Base-by-base conservation (phyloP, 2,888 invertebrate species). In the Chouioia cunea region DNA sequence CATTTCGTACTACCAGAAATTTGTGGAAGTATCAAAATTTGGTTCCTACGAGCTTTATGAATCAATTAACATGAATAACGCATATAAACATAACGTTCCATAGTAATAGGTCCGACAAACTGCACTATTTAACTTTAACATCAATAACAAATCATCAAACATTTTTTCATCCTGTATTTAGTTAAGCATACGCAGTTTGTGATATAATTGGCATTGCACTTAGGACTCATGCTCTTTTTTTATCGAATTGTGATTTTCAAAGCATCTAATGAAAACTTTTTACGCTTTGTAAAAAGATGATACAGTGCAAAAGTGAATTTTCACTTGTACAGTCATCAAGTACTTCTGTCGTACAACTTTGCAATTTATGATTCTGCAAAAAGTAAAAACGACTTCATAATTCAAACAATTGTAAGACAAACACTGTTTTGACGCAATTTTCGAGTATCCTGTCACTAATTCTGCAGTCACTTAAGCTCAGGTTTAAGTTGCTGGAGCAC, bases 111-210 rank as follows among this genome's bases (percentile, higher is more conserved):
- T 54, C 53, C 47, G 12, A 20, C 8, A 12, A 59, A 63, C 15
- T 52, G 48, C 48, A 56, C 0, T 14, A 50, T 46, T n/a, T 20
- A 58, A 56, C 52, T 16, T 18, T 57, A 58, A 54, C 16, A 44
- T 52, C 46, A 66, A 22, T 48, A 18, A 66, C 10, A 12, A 66
- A 63, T 57, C 57, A 20, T 57, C 15, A 59, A 48, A 59, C 43
- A 53, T 63, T 52, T 48, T 50, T 46, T 23, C 47, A 58, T 46
- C 56, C 65, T 56, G 50, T 64, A 68, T 68, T 59, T 59, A 67
- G 4, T 10, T 57, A 62, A 67, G 36, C 43, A 44, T 12, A 12
- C 15, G 23, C 65, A 72, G 57, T 60, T 47, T 68, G 44, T 65
- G 56, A 68, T 60, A n/a, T 66, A 52, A 56, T 65, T 56, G 43